Evolutionary conservation across 1,140 invertebrate species (phyloP).

Genomic region (Orussus abietinus): DNA sequence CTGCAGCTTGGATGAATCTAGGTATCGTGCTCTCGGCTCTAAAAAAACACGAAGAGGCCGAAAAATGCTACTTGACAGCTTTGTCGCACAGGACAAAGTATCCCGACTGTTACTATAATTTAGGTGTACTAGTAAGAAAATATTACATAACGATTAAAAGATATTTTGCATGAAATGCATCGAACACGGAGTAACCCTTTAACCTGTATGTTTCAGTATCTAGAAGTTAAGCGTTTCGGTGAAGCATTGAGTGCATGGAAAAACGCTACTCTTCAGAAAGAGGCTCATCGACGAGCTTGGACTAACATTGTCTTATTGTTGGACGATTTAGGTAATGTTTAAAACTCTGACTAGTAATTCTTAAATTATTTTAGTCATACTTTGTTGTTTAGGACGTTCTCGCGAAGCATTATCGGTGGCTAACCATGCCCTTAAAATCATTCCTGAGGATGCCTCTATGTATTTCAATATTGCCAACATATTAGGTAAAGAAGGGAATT

Average conservation of each 20-base stretch:
- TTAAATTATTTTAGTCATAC: slow-evolving; percentile 9
- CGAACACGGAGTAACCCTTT: slow-evolving; percentile 11
- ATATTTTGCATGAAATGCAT: slow-evolving; percentile 14
- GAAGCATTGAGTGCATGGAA: slow-evolving; percentile 71
- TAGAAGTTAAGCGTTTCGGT: slow-evolving; percentile 58
- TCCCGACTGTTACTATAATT: slow-evolving; percentile 91
- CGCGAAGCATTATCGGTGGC: slow-evolving; percentile 68
- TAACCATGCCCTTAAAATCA: slow-evolving; percentile 61
- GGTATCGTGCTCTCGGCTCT: slow-evolving; percentile 82
- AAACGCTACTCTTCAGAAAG: slow-evolving; percentile 73
- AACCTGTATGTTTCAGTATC: slow-evolving; percentile 53
- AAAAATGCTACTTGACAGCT: slow-evolving; percentile 76
- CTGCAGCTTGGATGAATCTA: slow-evolving; percentile 97
- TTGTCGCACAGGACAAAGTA: slow-evolving; percentile 73
- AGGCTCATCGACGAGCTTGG: slow-evolving; percentile 81
- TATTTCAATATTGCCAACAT: slow-evolving; percentile 87
- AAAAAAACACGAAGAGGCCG: slow-evolving; percentile 68
- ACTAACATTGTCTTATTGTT: slow-evolving; percentile 85
- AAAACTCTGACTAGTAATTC: too few species aligned
- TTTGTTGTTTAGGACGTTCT: slow-evolving; percentile 53
- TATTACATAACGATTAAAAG: slow-evolving; percentile 7
- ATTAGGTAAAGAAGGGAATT: slow-evolving; percentile 76
- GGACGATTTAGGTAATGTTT: slow-evolving; percentile 70
- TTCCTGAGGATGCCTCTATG: slow-evolving; percentile 70
- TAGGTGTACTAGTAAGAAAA: slow-evolving; percentile 79